Percentiles rank a stretch among this genome's conserved stretches.
phyloP scores from a whole-genome alignment of 1,140 invertebrate genomes.

The Scaptomyza pallida region DNA sequence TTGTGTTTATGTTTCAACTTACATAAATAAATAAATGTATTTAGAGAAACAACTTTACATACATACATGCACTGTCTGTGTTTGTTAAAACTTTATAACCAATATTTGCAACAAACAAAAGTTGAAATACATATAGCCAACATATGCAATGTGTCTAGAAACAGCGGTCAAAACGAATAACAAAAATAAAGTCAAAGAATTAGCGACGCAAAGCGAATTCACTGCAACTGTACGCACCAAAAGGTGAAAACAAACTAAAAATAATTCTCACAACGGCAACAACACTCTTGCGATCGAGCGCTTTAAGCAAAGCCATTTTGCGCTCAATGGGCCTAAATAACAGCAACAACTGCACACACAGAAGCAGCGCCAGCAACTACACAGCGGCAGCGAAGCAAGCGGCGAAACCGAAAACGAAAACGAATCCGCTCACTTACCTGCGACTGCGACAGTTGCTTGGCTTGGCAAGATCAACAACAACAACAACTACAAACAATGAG shows the following conservation, averaged over 20 bases:
- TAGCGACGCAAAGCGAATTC: conserved; percentile 2
- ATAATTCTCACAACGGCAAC: conserved; percentile 68
- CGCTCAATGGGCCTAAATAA: conserved; percentile 16
- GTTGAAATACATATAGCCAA: conserved; percentile 17
- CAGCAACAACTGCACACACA: not conserved
- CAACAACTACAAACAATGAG: not conserved
- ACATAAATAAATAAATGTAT: conserved; percentile 23
- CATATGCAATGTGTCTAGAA: conserved; percentile 7
- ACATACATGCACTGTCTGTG: conserved; percentile 3
- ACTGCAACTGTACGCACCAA: conserved; percentile 67
- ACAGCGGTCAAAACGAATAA: conserved; percentile 9
- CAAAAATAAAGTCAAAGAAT: conserved; percentile 9
- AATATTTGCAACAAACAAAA: conserved; percentile 41
- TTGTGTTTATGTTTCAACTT: conserved; percentile 4
- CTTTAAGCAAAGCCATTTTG: conserved; percentile 53
- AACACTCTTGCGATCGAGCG: conserved; percentile 52
- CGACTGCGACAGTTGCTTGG: conserved; percentile 5
- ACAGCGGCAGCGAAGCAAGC: not conserved
- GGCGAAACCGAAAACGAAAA: conserved; percentile 7
- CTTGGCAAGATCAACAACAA: conserved; percentile 11
- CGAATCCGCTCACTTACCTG: conserved; percentile 40
- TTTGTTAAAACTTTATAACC: conserved; percentile 38
- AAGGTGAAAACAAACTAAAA: conserved; percentile 78
- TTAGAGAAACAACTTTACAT: conserved; percentile 6
- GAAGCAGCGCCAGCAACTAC: not conserved